Conservation (phyloP, 2,113 vertebrate genomes). For the Pygoscelis antarcticus region DNA sequence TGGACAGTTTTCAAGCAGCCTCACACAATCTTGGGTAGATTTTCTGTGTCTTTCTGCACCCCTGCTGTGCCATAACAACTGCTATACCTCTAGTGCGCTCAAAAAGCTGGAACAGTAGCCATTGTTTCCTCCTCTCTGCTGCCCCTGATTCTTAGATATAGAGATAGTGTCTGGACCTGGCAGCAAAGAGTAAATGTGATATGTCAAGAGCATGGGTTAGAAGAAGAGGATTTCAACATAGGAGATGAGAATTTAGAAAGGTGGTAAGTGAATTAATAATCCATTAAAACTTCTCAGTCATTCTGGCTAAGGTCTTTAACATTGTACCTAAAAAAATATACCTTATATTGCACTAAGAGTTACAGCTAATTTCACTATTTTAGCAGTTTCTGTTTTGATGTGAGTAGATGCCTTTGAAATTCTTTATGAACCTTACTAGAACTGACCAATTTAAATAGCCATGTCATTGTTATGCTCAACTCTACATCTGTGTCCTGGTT, state of each 20-base stretch:
- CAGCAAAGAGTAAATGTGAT: background rate
- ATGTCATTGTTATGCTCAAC: background rate
- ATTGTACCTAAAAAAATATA: background rate
- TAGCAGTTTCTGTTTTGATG: background rate
- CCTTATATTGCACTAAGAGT: background rate
- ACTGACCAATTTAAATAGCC: background rate
- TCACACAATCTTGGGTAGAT: background rate
- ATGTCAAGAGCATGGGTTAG: background rate
- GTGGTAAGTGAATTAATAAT: background rate
- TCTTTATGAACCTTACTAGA: background rate
- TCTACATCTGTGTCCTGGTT: background rate
- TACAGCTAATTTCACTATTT: background rate
- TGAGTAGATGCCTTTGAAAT: background rate
- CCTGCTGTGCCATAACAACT: background rate
- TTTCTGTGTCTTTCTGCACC: background rate
- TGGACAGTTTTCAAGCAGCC: background rate
- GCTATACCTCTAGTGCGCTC: background rate
- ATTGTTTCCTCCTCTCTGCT: background rate
- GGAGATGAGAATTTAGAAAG: background rate
- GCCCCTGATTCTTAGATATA: background rate
- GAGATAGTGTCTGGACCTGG: background rate
- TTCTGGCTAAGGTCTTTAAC: background rate
- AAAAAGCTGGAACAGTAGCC: background rate
- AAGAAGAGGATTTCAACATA: background rate
- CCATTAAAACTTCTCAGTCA: background rate